These are phyloP conservation scores for Bellardia pandia DNA, from an alignment of 2,888 invertebrate species.

Conservation along the genomic window DNA sequence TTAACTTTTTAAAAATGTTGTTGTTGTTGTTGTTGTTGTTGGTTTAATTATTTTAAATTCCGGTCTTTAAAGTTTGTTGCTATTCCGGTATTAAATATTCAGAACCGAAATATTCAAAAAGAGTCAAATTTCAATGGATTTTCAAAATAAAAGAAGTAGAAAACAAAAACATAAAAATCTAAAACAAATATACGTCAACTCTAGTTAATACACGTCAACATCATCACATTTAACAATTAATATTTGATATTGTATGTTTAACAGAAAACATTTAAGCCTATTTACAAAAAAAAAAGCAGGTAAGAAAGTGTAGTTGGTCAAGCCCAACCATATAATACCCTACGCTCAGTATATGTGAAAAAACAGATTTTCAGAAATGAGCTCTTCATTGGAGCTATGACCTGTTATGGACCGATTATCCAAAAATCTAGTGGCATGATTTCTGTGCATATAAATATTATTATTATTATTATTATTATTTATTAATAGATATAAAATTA, in stretches of 20 bases:
- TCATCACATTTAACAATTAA: slow-evolving; percentile 30
- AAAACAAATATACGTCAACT: slow-evolving; percentile 17
- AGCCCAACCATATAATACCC: no score
- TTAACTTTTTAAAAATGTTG: neutral
- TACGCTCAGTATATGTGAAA: no score
- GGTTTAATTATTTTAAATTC: slow-evolving; percentile 21
- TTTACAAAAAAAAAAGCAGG: neutral
- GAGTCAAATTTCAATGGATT: neutral
- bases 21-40: neutral
- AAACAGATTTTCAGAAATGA: no score
- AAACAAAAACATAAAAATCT: slow-evolving; percentile 31
- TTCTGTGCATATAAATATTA: no score
- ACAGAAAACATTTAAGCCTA: slow-evolving; percentile 33
- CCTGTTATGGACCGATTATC: no score
- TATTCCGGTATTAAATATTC: slow-evolving; percentile 48
- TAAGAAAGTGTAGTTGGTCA: no score
- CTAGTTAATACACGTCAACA: slow-evolving; percentile 32
- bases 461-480: no score
- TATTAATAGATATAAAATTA: no score
- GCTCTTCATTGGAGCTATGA: no score
- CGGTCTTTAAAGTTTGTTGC: slow-evolving; percentile 52
- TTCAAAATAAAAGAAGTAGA: neutral
- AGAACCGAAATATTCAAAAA: slow-evolving; percentile 3
- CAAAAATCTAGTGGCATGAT: no score
- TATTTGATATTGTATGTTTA: slow-evolving; percentile 39